Evolutionary conservation across 2,797 vertebrate genomes (phyloP).

Genomic region (Urocyon cinereoargenteus): DNA sequence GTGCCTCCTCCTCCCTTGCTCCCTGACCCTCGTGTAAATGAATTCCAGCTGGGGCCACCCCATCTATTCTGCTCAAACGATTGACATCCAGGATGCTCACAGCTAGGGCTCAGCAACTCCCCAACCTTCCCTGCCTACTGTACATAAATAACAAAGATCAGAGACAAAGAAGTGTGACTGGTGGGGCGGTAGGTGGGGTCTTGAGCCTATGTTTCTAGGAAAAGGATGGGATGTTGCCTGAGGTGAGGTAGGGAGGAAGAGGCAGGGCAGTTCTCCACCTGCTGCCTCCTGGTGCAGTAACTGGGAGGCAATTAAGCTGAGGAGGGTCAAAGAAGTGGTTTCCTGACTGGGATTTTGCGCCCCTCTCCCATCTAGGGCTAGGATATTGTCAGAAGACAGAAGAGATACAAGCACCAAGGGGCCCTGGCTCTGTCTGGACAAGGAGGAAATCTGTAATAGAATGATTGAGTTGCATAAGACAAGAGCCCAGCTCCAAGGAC

Average conservation of each 20-base stretch:
- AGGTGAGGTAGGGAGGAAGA: neutral
- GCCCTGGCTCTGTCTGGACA: neutral
- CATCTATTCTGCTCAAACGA: neutral
- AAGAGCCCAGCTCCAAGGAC: neutral
- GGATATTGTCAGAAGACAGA: conserved; percentile 10
- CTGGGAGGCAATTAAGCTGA: neutral
- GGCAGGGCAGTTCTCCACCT: neutral
- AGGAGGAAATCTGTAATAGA: neutral
- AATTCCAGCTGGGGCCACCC: neutral
- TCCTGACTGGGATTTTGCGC: neutral
- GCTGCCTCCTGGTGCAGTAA: neutral
- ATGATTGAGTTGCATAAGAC: conserved; percentile 4
- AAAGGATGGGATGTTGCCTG: neutral
- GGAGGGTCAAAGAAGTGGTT: neutral
- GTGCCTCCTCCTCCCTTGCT: neutral
- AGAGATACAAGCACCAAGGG: neutral
- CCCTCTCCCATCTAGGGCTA: neutral
- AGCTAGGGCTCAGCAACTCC: neutral
- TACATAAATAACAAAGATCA: neutral
- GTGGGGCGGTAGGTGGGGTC: neutral
- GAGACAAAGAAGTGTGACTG: neutral
- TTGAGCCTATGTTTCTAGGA: neutral
- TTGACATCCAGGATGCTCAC: neutral
- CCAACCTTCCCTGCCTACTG: neutral
- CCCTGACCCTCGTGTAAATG: neutral